A percentile compares a stretch with the other conserved stretches of the same genome.
These are phyloP conservation scores for Monoplex corrugatus DNA, from an alignment of 2,888 invertebrate genomes.

Conservation along the genomic window DNA sequence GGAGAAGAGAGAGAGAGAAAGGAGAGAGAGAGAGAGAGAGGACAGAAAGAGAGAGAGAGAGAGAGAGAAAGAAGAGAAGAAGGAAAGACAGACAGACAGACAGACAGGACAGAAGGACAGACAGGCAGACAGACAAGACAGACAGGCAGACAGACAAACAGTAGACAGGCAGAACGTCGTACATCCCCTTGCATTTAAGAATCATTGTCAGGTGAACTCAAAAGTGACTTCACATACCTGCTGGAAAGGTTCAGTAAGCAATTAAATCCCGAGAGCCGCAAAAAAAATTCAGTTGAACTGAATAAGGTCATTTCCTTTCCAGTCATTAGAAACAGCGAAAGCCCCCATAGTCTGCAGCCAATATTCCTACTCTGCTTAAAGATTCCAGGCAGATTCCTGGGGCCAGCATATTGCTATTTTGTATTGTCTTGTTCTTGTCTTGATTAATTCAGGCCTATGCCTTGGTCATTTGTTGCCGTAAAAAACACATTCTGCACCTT, in stretches of 20 bases:
- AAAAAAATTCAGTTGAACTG: constrained; percentile 32
- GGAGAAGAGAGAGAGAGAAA: too few relatives aligned
- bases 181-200: not conserved
- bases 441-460: not conserved
- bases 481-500: not conserved
- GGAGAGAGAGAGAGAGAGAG: too few relatives aligned
- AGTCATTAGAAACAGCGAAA: constrained; percentile 23
- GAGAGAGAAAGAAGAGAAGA: too few relatives aligned
- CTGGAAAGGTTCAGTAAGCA: constrained; percentile 28
- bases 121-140: too few relatives aligned
- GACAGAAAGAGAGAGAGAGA: too few relatives aligned
- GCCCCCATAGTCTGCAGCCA: not conserved
- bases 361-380: not conserved
- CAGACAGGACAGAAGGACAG: too few relatives aligned
- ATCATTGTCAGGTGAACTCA: not conserved
- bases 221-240: not conserved
- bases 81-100: too few relatives aligned
- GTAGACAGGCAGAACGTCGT: not conserved
- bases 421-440: constrained; percentile 2
- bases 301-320: constrained; percentile 31
- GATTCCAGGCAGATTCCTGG: not conserved
- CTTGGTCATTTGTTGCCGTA: constrained; percentile 23
- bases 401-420: not conserved
- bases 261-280: constrained; percentile 39
- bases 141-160: not conserved